Conservation (phyloP, 2,888 invertebrate genomes). For the Hirtodrosophila duncani region DNA sequence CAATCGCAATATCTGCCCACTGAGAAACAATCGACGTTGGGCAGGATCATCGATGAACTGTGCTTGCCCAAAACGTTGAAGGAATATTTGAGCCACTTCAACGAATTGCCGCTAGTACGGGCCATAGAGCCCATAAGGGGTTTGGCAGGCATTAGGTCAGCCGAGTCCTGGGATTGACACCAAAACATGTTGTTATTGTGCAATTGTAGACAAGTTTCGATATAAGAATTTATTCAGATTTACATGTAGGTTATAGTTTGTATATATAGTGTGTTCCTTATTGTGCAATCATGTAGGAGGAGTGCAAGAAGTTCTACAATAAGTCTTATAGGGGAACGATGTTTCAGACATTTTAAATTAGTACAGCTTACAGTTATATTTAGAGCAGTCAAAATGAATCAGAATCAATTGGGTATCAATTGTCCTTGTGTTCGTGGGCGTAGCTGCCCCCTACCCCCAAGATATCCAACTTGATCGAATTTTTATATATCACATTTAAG, state of each 20-base stretch:
- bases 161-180: slow-evolving; percentile 46
- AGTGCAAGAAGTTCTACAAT: not conserved
- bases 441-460: too few species aligned
- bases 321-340: too few species aligned
- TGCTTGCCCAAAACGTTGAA: slow-evolving; percentile 71
- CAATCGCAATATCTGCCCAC: slow-evolving; percentile 59
- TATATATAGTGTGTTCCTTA: too few species aligned
- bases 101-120: slow-evolving; percentile 67
- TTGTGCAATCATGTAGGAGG: slow-evolving; percentile 18
- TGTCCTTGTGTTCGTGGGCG: too few species aligned
- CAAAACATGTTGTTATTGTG: slow-evolving; percentile 1
- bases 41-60: slow-evolving; percentile 67
- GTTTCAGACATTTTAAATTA: too few species aligned
- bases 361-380: too few species aligned
- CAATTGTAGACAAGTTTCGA: slow-evolving; percentile 18
- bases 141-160: slow-evolving; percentile 6
- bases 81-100: slow-evolving; percentile 71
- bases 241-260: slow-evolving; percentile 28
- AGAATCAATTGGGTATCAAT: too few species aligned
- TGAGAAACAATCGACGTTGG: slow-evolving; percentile 66
- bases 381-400: too few species aligned
- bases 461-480: too few species aligned
- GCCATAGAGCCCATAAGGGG: not conserved
- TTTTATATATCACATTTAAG: too few species aligned
- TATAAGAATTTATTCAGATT: slow-evolving; percentile 37